phyloP scores from a whole-genome alignment of 2,888 invertebrate genomes.

The Heteropelma amictum region DNA sequence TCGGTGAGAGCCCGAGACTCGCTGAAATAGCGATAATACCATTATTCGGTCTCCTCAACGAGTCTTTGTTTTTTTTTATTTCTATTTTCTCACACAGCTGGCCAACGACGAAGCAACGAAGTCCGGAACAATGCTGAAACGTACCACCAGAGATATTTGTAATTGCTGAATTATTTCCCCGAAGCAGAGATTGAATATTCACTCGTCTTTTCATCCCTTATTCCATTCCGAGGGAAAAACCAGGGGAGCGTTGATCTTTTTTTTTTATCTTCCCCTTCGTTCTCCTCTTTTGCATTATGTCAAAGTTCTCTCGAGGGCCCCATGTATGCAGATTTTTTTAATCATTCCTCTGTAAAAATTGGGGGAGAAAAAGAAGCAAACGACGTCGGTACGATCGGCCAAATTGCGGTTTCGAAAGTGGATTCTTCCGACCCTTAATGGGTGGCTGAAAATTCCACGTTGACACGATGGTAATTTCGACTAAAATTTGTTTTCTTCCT shows the following conservation, averaged over 20 bases:
- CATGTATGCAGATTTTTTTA: conserved; percentile 60
- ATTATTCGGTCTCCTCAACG: background rate
- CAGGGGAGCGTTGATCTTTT: background rate
- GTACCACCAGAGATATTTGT: background rate
- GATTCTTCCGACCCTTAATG: background rate
- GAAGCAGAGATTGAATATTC: background rate
- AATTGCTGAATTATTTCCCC: conserved; percentile 6
- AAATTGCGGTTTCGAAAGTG: conserved; percentile 25
- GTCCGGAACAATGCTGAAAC: too few relatives aligned
- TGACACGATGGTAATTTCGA: background rate
- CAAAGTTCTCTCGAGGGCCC: conserved; percentile 44
- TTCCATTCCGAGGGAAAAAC: background rate
- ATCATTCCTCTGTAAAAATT: conserved; percentile 54
- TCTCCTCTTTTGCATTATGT: background rate
- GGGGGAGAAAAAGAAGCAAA: background rate
- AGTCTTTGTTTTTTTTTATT: background rate
- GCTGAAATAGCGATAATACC: background rate
- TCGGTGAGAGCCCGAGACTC: conserved; percentile 21
- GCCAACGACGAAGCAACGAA: background rate
- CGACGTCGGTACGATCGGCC: conserved; percentile 3
- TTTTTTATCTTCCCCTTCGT: conserved; percentile 9
- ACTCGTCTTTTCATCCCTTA: background rate
- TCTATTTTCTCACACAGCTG: too few relatives aligned
- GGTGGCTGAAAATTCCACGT: background rate
- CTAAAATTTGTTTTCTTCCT: background rate